Base-by-base conservation (phyloP, 2,888 invertebrate species). In the Calliphora vomitoria region DNA sequence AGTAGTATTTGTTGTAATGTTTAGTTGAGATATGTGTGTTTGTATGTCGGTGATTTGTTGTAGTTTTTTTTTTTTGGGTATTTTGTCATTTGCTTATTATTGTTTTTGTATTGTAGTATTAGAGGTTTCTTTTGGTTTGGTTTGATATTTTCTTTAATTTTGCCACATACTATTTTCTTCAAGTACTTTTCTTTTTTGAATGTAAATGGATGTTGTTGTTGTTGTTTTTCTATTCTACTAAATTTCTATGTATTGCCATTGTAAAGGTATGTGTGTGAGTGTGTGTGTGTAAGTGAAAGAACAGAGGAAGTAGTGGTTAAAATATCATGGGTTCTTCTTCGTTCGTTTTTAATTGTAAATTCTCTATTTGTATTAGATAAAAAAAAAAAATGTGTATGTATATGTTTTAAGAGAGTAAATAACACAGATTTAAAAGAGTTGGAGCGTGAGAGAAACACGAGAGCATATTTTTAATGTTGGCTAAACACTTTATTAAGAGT, bases 261-360 rank as follows among this genome's bases (percentile, higher is more conserved):
- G 76, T 76, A 74, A 69, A 25, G 47, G 55, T 55, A 62, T 68
- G 50, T 74, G 69, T 25, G 71, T 10, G 66, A 62, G 31, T 80
- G 76, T 72, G 68, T 72, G 68, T 79, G 38, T 62, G 53, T 71
- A 69, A 68, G 44, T 58, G n/a, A 10, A 75, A 50, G 20, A 71
- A 53, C 76, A 68, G 64, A 76, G 71, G 64, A 68, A 83, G 75
- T 75, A 66, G 66, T 83, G 71, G 76, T 64, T 78, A 81, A 62
- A 81, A 69, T 62, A 80, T 78, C 25, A 47, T 75, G 62, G 55
- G 66, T 74, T 35, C 44, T 60, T 62, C 53, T 75, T 79, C 15
- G 20, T 38, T 71, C 35, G 35, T 55, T 80, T 69, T 74, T 71
- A 75, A 38, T 50, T 81, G 79, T 84, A 71, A 74, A 68, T 85